These are phyloP conservation scores for Orthosia incerta DNA, from an alignment of 2,888 invertebrate genomes.

Conservation along the genomic window DNA sequence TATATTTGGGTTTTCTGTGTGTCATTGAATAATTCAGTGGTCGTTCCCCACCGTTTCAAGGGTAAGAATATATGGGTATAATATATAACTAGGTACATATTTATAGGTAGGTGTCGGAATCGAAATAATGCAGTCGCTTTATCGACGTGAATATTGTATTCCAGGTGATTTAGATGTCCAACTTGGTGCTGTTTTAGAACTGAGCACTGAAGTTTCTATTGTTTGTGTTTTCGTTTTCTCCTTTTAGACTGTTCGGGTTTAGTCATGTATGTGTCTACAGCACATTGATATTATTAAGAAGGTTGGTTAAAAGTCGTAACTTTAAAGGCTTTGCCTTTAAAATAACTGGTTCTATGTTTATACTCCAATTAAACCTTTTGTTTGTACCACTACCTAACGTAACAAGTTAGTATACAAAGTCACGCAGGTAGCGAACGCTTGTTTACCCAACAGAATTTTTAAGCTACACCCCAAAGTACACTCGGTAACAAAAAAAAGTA, in stretches of 20 bases:
- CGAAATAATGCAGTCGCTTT: conserved; percentile 78
- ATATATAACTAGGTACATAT: conserved; percentile 77
- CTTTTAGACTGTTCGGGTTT: background rate
- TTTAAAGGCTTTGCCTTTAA: background rate
- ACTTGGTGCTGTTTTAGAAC: conserved; percentile 28
- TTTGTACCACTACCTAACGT: background rate
- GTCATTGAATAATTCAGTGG: conserved; percentile 90
- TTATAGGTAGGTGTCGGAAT: conserved; percentile 73
- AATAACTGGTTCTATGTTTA: background rate
- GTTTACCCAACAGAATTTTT: conserved; percentile 58
- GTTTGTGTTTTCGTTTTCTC: background rate
- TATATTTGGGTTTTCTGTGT: conserved; percentile 90
- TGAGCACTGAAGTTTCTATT: conserved; percentile 7
- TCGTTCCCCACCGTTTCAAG: conserved; percentile 89
- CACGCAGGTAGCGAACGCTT: conserved; percentile 26
- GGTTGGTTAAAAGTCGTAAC: background rate
- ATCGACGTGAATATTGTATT: conserved; percentile 76
- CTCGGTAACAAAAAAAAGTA: conserved; percentile 60
- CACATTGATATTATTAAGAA: background rate
- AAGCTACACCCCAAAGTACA: conserved; percentile 54
- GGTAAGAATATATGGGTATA: conserved; percentile 87
- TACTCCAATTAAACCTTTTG: conserved; percentile 27
- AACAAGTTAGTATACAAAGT: background rate
- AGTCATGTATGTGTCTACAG: background rate
- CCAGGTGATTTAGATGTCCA: conserved; percentile 63